phyloP scores from a whole-genome alignment of 2,797 vertebrate species.

The Echeneis naucrates region DNA sequence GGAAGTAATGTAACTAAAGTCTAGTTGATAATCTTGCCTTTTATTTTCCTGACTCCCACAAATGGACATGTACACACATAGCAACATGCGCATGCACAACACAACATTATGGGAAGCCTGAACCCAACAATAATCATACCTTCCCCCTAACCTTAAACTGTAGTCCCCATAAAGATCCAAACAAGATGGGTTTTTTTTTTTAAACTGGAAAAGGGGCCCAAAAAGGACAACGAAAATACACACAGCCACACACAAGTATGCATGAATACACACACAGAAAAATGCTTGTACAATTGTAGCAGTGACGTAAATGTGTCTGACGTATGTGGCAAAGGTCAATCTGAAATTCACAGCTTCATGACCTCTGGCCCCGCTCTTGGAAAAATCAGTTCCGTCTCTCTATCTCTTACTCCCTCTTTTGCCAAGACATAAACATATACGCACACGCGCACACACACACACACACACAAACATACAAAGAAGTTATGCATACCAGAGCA shows the following conservation, averaged over 20 bases:
- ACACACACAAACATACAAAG: neutral
- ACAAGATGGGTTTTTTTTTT: too few relatives aligned
- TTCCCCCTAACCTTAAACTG: too few relatives aligned
- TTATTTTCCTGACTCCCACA: conserved; percentile 53
- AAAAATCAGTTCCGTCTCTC: conserved; percentile 65
- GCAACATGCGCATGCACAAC: conserved; percentile 20
- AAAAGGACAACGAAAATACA: conserved; percentile 8
- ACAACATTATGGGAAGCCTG: too few relatives aligned
- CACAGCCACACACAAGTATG: conserved; percentile 21
- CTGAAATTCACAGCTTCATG: conserved; percentile 72
- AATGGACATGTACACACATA: conserved; percentile 14
- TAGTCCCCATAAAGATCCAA: too few relatives aligned
- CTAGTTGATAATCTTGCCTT: conserved; percentile 30
- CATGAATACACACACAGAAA: conserved; percentile 14
- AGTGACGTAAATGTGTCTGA: conserved; percentile 68
- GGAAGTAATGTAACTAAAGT: conserved; percentile 44
- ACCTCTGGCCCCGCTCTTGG: conserved; percentile 56
- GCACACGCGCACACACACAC: conserved; percentile 14
- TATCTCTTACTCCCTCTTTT: conserved; percentile 30
- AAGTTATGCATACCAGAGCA: conserved; percentile 7
- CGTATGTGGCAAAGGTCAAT: conserved; percentile 62
- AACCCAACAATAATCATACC: too few relatives aligned
- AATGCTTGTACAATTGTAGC: conserved; percentile 31
- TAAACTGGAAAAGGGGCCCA: too few relatives aligned
- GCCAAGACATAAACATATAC: conserved; percentile 13